Evolutionary conservation across 2,113 vertebrate species (phyloP).

Genomic region (Passer domesticus): DNA sequence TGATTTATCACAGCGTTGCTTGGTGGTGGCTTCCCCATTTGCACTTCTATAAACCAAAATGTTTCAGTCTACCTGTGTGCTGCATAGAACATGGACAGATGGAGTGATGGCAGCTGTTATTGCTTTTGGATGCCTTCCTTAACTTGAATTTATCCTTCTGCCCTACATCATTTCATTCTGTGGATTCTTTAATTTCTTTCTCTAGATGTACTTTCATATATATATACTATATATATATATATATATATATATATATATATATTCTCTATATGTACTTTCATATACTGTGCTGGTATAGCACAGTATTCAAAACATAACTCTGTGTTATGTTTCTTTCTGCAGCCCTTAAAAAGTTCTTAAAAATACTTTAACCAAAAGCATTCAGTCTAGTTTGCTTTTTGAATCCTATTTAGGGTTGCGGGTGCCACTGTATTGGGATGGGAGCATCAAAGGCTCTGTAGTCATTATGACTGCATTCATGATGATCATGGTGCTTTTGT

Average conservation of each 20-base stretch:
- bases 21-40: background rate
- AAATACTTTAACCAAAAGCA: background rate
- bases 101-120: background rate
- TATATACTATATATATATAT: too few relatives aligned
- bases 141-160: background rate
- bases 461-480: background rate
- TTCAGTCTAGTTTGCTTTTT: background rate
- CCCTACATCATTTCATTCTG: background rate
- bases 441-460: background rate
- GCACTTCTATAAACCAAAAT: background rate
- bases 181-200: background rate
- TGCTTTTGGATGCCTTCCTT: background rate
- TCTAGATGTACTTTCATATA: background rate
- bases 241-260: too few relatives aligned
- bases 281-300: background rate
- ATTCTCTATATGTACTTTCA: background rate
- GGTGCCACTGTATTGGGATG: background rate
- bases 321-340: background rate
- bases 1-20: background rate
- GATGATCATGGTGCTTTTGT: background rate
- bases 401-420: background rate
- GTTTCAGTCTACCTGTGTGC: background rate
- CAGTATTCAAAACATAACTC: background rate
- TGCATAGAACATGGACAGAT: background rate
- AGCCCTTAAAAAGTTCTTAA: background rate